phyloP scores from a whole-genome alignment of 1,140 invertebrate genomes.

The Drosophila navojoa region DNA sequence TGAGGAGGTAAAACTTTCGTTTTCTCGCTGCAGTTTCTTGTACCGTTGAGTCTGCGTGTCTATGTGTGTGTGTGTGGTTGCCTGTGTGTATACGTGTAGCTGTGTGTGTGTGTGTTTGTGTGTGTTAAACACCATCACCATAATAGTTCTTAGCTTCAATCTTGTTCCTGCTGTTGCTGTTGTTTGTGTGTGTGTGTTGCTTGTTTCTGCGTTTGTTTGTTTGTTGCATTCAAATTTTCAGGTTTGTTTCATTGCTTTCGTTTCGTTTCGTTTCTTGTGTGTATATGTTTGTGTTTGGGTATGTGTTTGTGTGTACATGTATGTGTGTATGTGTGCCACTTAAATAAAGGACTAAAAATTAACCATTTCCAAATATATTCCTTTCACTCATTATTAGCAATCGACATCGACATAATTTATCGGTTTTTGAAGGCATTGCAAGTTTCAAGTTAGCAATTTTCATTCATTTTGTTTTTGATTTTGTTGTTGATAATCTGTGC shows the following conservation, averaged over 20 bases:
- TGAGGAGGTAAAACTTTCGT: constrained; percentile 16
- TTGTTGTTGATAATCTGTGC: constrained; percentile 49
- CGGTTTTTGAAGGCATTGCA: constrained; percentile 1
- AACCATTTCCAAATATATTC: constrained; percentile 62
- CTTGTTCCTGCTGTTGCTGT: constrained; percentile 14
- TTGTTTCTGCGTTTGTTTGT: constrained; percentile 10
- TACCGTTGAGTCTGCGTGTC: constrained; percentile 24
- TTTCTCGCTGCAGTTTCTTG: neutral
- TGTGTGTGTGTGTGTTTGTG: constrained; percentile 47
- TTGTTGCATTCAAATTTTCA: constrained; percentile 31
- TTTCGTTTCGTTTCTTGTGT: constrained; percentile 13
- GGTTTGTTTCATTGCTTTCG: constrained; percentile 14
- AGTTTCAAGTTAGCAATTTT: constrained; percentile 43
- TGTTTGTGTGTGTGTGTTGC: constrained; percentile 10
- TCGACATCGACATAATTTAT: neutral
- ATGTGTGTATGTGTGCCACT: constrained; percentile 57
- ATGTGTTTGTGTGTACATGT: constrained; percentile 9
- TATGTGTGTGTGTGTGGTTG: constrained; percentile 32
- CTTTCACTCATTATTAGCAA: constrained; percentile 20
- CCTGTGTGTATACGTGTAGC: constrained; percentile 23
- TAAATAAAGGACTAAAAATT: constrained; percentile 67
- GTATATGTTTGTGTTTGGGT: constrained; percentile 19
- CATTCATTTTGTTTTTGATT: neutral
- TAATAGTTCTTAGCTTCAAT: constrained; percentile 35
- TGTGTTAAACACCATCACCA: constrained; percentile 75